phyloP scores from a whole-genome alignment of 2,888 invertebrate species.

The Microctonus hyperodae region DNA sequence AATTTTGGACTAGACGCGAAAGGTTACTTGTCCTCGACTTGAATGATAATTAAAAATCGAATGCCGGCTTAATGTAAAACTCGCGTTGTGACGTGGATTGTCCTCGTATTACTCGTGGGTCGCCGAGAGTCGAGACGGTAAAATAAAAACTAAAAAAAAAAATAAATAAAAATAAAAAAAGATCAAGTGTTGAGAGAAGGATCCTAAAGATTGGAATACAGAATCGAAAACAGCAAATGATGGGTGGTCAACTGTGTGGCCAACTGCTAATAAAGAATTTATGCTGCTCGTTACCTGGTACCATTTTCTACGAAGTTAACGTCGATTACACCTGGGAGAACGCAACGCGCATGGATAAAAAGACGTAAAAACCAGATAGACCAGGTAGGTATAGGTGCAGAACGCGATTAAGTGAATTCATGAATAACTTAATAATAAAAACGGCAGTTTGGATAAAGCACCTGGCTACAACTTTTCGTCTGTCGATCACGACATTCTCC shows the following conservation, averaged over 20 bases:
- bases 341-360: conserved; percentile 31
- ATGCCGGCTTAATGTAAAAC: conserved; percentile 16
- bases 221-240: conserved; percentile 27
- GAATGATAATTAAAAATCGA: conserved; percentile 22
- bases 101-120: conserved; percentile 22
- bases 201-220: conserved; percentile 6
- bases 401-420: conserved; percentile 63
- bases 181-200: conserved; percentile 9
- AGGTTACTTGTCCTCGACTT: conserved; percentile 25
- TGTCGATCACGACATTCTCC: conserved; percentile 14
- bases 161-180: neutral
- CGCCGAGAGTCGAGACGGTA: conserved; percentile 9
- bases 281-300: conserved; percentile 60
- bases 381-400: conserved; percentile 46
- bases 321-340: conserved; percentile 52
- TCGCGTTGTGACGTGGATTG: conserved; percentile 19
- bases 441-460: conserved; percentile 28
- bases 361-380: conserved; percentile 51
- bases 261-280: conserved; percentile 60
- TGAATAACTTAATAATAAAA: conserved; percentile 58
- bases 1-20: conserved; percentile 9
- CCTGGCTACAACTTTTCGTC: conserved; percentile 27
- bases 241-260: conserved; percentile 47
- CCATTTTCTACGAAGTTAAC: conserved; percentile 61
- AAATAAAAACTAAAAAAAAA: conserved; percentile 16